Evolutionary conservation across 37 sponge, comb jelly and placozoan species (phyloP).

Genomic region (Petrosia ficiformis): DNA sequence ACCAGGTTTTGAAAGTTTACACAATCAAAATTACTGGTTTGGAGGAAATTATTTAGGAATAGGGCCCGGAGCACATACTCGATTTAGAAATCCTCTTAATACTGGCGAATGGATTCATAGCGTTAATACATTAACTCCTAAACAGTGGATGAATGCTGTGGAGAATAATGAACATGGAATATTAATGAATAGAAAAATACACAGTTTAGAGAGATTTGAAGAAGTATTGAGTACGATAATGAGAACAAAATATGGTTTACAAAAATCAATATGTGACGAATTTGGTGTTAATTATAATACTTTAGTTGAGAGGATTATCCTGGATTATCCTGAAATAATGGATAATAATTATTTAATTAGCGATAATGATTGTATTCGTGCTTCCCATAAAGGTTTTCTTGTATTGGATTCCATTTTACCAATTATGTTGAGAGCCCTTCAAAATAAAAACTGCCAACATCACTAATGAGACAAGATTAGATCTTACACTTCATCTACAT

Average conservation of each 20-base stretch:
- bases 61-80: slow-evolving; percentile 63
- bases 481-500: no score
- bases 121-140: background rate
- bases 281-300: background rate
- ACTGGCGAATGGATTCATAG: background rate
- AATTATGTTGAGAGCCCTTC: background rate
- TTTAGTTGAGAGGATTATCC: background rate
- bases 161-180: background rate
- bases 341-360: background rate
- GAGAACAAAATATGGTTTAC: background rate
- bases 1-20: slow-evolving; percentile 64
- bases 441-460: background rate
- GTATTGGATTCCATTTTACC: background rate
- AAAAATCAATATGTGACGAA: background rate
- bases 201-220: background rate
- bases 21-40: slow-evolving; percentile 72
- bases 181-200: background rate
- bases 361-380: background rate
- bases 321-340: background rate
- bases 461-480: no score
- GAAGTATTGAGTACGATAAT: background rate
- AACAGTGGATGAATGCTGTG: background rate
- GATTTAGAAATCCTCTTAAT: background rate
- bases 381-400: background rate
- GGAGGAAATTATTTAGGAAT: slow-evolving; percentile 71